phyloP scores from a whole-genome alignment of 2,888 invertebrate genomes.

The Callimorpha dominula region DNA sequence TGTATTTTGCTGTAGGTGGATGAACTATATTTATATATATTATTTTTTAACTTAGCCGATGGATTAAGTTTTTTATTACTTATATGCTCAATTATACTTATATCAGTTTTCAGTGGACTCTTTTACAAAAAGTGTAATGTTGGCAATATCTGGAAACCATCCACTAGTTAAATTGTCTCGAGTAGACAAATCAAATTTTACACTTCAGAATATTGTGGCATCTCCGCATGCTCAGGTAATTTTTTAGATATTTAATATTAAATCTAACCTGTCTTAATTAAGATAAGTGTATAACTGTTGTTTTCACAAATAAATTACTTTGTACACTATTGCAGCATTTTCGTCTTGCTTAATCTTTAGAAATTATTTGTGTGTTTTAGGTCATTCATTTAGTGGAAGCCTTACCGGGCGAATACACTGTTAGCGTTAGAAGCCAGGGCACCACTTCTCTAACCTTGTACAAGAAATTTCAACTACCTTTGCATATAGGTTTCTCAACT shows the following conservation, averaged over 20 bases:
- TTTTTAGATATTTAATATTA: not conserved
- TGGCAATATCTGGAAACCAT: conserved; percentile 63
- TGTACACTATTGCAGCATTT: too few relatives aligned
- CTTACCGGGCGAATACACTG: conserved; percentile 54
- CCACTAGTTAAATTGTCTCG: conserved; percentile 56
- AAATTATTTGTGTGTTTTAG: conserved; percentile 46
- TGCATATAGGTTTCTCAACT: conserved; percentile 70
- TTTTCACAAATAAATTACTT: too few relatives aligned
- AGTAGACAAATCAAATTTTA: conserved; percentile 36
- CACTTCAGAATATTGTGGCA: conserved; percentile 57
- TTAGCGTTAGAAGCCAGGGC: conserved; percentile 56
- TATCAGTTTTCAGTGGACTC: conserved; percentile 66
- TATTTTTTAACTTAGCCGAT: too few relatives aligned
- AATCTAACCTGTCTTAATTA: too few relatives aligned
- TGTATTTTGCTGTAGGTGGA: too few relatives aligned
- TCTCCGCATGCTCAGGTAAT: conserved; percentile 62
- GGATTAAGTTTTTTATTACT: not conserved
- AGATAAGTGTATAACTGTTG: too few relatives aligned
- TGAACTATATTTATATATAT: too few relatives aligned
- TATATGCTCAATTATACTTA: not conserved
- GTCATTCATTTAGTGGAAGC: conserved; percentile 58
- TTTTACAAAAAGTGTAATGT: conserved; percentile 64
- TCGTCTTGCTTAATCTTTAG: too few relatives aligned
- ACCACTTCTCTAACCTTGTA: conserved; percentile 59
- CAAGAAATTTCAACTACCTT: conserved; percentile 58